Percentiles rank a stretch among this genome's conserved stretches.
Conservation (phyloP, 2,797 vertebrate species). For the Tenualosa ilisha region DNA sequence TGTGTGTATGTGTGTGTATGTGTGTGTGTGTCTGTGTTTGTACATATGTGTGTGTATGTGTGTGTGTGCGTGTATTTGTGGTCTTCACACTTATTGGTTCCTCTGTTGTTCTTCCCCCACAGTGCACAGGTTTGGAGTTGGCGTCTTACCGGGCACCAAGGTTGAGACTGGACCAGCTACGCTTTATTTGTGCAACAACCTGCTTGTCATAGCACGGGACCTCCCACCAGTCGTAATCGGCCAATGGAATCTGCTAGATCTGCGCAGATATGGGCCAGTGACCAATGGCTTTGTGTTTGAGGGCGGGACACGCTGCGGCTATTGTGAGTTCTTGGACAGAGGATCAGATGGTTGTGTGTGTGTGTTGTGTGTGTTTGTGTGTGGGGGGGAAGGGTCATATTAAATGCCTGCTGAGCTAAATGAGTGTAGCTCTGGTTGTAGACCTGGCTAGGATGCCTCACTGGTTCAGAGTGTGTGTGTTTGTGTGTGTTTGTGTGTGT, state of each 20-base stretch:
- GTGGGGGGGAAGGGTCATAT: background rate
- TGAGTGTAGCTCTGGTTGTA: too few relatives aligned
- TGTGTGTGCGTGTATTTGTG: background rate
- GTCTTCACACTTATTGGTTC: background rate
- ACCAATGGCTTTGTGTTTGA: slow-evolving; percentile 94
- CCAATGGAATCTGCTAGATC: slow-evolving; percentile 92
- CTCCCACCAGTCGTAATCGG: slow-evolving; percentile 82
- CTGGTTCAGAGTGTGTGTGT: too few relatives aligned
- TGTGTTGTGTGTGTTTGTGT: background rate
- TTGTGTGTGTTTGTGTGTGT: background rate
- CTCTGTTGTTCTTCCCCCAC: slow-evolving; percentile 15
- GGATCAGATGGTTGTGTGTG: background rate
- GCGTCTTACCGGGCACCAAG: slow-evolving; percentile 90
- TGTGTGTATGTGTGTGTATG: slow-evolving; percentile 5
- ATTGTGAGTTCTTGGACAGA: slow-evolving; percentile 79
- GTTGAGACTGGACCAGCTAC: slow-evolving; percentile 89
- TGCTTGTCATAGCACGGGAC: slow-evolving; percentile 85
- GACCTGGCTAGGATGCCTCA: too few relatives aligned
- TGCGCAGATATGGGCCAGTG: slow-evolving; percentile 92
- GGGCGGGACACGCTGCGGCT: slow-evolving; percentile 94
- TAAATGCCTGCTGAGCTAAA: too few relatives aligned
- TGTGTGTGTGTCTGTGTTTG: background rate
- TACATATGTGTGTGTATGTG: background rate
- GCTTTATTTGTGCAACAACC: slow-evolving; percentile 92
- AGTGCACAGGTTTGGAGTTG: slow-evolving; percentile 89